Evolutionary conservation across 2,888 invertebrate species (phyloP).

Genomic region (Chrysomela aeneicollis): DNA sequence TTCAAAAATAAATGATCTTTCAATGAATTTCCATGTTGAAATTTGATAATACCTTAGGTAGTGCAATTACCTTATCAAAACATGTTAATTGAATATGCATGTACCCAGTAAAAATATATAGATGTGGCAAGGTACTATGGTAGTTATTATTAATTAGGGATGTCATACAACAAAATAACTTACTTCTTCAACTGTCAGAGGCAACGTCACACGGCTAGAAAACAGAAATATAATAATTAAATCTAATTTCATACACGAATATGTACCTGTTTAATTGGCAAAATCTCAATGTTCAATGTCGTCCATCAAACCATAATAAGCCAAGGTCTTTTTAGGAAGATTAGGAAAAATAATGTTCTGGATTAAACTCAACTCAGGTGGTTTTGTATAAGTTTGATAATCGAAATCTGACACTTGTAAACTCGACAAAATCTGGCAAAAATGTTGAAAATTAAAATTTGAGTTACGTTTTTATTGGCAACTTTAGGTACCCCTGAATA

Average conservation of each 20-base stretch:
- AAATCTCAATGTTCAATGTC: conserved; percentile 41
- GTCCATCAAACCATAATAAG: conserved; percentile 16
- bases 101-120: conserved; percentile 24
- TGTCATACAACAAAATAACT: conserved; percentile 57
- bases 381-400: background rate
- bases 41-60: background rate
- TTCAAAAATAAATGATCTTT: background rate
- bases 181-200: conserved; percentile 97
- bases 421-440: background rate
- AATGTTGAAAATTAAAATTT: background rate
- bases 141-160: conserved; percentile 20
- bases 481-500: background rate
- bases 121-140: conserved; percentile 21
- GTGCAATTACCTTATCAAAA: conserved; percentile 17
- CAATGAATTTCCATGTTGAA: background rate
- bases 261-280: conserved; percentile 3
- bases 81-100: conserved; percentile 33
- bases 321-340: conserved; percentile 33
- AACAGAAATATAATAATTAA: conserved; percentile 54
- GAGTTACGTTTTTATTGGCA: conserved; percentile 6
- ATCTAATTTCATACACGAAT: conserved; percentile 36
- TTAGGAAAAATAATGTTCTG: background rate
- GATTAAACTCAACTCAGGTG: background rate
- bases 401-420: conserved; percentile 25
- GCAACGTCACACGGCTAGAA: conserved; percentile 94